Percentiles rank a stretch among this genome's conserved stretches.
Evolutionary conservation across 1,140 invertebrate genomes (phyloP).

Genomic region (Bathynomus jamesi): DNA sequence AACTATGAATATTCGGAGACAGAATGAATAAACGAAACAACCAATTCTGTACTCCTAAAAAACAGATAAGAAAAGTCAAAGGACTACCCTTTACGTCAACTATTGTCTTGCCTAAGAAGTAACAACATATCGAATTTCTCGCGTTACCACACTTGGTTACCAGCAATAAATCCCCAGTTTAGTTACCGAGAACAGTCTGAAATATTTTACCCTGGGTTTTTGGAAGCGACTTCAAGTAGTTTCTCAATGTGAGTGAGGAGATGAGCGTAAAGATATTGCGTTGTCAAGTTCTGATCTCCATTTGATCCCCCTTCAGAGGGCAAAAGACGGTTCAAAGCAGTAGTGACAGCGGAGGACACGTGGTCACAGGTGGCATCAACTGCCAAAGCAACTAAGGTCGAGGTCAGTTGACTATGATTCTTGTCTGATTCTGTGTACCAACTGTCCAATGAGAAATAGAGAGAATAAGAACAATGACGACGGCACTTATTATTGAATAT

Average conservation of each 20-base stretch:
- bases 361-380: constrained; percentile 36
- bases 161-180: no score
- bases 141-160: no score
- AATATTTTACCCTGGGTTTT: not conserved
- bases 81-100: no score
- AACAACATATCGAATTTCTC: no score
- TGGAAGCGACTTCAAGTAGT: not conserved
- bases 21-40: no score
- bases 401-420: constrained; percentile 22
- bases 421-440: constrained; percentile 35
- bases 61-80: not conserved
- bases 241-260: not conserved
- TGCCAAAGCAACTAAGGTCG: constrained; percentile 24
- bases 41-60: not conserved
- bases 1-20: no score
- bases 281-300: not conserved
- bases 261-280: not conserved
- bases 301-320: constrained; percentile 2
- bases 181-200: no score
- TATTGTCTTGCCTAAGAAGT: no score
- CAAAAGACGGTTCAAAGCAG: constrained; percentile 27
- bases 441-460: constrained; percentile 3
- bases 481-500: no score
- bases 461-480: not conserved
- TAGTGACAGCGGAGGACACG: constrained; percentile 22